These are phyloP conservation scores for Philereme vetulata DNA, from an alignment of 2,888 invertebrate genomes.

Conservation along the genomic window DNA sequence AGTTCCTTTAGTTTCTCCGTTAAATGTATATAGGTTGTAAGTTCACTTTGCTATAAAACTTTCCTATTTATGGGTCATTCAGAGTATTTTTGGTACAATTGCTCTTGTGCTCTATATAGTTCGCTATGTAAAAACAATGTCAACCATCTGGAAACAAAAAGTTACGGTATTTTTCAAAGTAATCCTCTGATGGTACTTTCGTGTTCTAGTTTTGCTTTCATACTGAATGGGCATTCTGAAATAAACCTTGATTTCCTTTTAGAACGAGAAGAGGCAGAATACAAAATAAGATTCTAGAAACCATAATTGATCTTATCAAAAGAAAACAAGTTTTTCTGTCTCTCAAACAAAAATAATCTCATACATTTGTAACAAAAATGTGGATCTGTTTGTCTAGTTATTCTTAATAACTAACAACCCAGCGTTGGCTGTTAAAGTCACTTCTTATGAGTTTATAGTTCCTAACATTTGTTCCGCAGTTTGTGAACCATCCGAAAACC, in stretches of 20 bases:
- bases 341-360: too few species aligned
- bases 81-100: neutral
- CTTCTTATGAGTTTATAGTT: too few species aligned
- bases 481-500: too few species aligned
- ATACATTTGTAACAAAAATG: too few species aligned
- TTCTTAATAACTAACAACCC: too few species aligned
- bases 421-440: too few species aligned
- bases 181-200: conserved; percentile 13
- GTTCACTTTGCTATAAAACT: neutral
- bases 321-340: neutral
- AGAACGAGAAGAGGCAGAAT: neutral
- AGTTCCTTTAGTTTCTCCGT: neutral
- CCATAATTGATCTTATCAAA: conserved; percentile 1
- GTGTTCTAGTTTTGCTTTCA: conserved; percentile 21
- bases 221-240: conserved; percentile 13
- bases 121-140: neutral
- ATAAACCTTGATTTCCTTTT: neutral
- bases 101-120: neutral
- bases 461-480: too few species aligned
- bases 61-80: neutral
- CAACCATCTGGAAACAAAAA: conserved; percentile 12
- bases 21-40: neutral
- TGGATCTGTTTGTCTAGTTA: too few species aligned
- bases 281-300: neutral
- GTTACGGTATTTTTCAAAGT: conserved; percentile 19